Conservation (phyloP, 2,888 invertebrate species). For the Synergus laeviventris region DNA sequence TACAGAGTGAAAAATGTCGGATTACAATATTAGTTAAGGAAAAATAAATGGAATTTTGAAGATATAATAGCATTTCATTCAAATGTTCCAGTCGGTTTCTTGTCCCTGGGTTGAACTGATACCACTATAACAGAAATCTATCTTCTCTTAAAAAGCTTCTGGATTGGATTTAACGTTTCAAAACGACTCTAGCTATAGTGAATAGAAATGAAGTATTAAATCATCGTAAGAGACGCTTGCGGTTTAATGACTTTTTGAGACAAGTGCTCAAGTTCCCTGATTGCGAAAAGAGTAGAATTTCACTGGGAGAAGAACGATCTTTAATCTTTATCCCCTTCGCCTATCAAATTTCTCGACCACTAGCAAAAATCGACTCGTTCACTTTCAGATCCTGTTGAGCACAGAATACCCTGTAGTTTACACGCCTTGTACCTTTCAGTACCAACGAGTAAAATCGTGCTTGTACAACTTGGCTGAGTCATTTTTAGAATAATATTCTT, state of each 20-base stretch:
- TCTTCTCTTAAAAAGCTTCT: too few relatives aligned
- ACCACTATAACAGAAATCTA: too few relatives aligned
- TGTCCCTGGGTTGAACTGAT: too few relatives aligned
- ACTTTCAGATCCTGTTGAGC: constrained; percentile 45
- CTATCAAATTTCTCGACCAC: constrained; percentile 41
- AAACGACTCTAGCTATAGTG: neutral
- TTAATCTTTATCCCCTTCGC: constrained; percentile 39
- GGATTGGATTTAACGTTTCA: neutral
- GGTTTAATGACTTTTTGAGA: constrained; percentile 21
- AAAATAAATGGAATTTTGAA: too few relatives aligned
- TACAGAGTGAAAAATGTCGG: too few relatives aligned
- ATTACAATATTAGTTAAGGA: too few relatives aligned
- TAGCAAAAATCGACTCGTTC: constrained; percentile 36
- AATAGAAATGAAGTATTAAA: neutral
- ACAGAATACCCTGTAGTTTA: constrained; percentile 44
- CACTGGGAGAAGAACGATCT: constrained; percentile 26
- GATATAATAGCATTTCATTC: too few relatives aligned
- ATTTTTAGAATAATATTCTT: constrained; percentile 20
- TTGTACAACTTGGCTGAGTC: constrained; percentile 5
- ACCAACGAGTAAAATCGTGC: neutral
- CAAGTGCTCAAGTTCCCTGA: constrained; percentile 20
- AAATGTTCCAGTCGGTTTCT: too few relatives aligned
- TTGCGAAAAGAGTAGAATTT: constrained; percentile 33
- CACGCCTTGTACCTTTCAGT: constrained; percentile 33
- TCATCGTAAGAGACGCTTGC: neutral